Base-by-base conservation (phyloP, 2,797 vertebrate genomes). In the Valencia hispanica region DNA sequence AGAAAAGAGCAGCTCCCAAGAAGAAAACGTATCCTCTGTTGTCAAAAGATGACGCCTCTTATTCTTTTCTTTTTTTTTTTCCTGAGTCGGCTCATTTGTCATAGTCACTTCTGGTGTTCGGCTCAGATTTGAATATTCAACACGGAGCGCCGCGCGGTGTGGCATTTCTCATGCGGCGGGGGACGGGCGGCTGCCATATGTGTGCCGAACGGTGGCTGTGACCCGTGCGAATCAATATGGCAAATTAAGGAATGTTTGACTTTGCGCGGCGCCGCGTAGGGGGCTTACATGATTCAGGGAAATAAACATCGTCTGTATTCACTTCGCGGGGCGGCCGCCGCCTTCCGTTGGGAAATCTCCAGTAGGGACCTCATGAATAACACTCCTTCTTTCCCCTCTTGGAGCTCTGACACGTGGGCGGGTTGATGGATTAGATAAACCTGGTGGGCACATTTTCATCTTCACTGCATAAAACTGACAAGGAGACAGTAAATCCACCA, bases 311-410 rank as follows among this genome's bases (percentile, higher is more conserved):
- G 89, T 92, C 87, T 93, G 92, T 90, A 92, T 92, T 93, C 92
- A 92, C 92, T 93, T 94, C 86, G 89, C 91, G 90, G 53, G 82
- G 81, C 80, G 17, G 59, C 85, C 73, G 55, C 85, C 86, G 84
- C 84, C 90, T 93, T 94, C 92, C 93, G 51, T 87, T 78, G 92
- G 92, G 93, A 94, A 94, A 94, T 94, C 90, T 93, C 92, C 88
- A 89, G 81, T 85, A 90, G 91, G 90, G 90, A 90, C 68, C 78
- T 41, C 78, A 87, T 94, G 92, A 94, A 95, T 94, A 94, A 93
- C 92, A 90, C 84, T 72, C 89, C 71, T 75, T 75, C 79, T 77
- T 65, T 51, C 72, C 22, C 61, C 34, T 55, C 15, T 53, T 32
- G n/a, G 69, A 75, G 22, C 76, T 61, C 87, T 83, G 86, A 87